Base-by-base conservation (phyloP, 2,797 vertebrate genomes). In the Synanceia verrucosa region DNA sequence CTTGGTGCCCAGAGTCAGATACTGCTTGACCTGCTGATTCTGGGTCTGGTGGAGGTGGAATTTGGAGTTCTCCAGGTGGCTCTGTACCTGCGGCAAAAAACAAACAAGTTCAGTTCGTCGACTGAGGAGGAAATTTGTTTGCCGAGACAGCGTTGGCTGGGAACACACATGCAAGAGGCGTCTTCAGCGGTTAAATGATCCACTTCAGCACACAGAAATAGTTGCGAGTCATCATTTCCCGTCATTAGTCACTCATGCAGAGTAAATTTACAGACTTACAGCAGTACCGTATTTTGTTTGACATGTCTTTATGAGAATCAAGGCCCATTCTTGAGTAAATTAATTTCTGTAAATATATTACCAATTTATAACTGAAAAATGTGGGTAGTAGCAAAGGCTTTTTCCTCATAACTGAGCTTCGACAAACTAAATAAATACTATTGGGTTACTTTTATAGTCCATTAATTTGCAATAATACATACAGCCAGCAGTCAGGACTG, bases 11-110 rank as follows among this genome's bases (percentile, higher is more conserved):
- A 97, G 91, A 1, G 96, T 95, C 90, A 97, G 86, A 85, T 96
- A 98, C 85, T 98, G 95, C 84, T 97, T 97, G 84, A 96, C 95
- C 87, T 97, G 97, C 83, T 97, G 94, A 65, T 93, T 94, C 91
- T 96, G 97, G 73, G 88, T 86, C 87, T 96, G 96, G 60, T 96
- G 96, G 59, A 96, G 88, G 52, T 97, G 96, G 82, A 96, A 96
- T 81, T 96, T 96, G 84, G 96, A 94, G 83, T 93, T 96, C 91
- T 99, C 97, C 91, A 98, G 90, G 86, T 97, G 96, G 69, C 90
- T 94, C 91, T 97, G 96, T 76, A 97, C 96, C 98, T 99, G 80
- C 19, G 41, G 23, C 26, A 29, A 29, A 85, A 33, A 79, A 34
- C 21, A 76, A 28, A 31, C 37, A 2, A 29, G n/a, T 12, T 66